phyloP scores from a whole-genome alignment of 1,140 invertebrate species.

The Dendroctonus valens region DNA sequence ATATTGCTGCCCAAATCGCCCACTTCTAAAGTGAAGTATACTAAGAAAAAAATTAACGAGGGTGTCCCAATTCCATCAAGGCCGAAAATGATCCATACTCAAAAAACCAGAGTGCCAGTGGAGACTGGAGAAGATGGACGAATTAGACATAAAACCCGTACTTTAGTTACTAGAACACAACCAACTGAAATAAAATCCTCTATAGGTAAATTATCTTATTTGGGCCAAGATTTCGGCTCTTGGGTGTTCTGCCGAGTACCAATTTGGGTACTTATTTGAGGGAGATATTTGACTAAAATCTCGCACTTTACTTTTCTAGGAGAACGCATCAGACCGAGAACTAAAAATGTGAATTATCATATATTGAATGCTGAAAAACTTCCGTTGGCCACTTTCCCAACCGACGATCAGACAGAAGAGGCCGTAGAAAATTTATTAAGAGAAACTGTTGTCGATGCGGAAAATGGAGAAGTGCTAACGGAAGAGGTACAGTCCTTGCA shows the following conservation, averaged over 20 bases:
- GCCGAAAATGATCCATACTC: conserved; percentile 73
- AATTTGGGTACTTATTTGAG: too few species aligned
- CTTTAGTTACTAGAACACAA: conserved; percentile 58
- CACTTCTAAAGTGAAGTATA: conserved; percentile 40
- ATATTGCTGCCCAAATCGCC: conserved; percentile 36
- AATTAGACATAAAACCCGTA: conserved; percentile 59
- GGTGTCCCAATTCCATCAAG: conserved; percentile 51
- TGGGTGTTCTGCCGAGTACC: too few species aligned
- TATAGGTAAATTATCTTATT: conserved; percentile 29
- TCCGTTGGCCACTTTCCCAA: conserved; percentile 48
- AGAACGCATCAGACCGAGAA: conserved; percentile 58
- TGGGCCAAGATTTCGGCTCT: too few species aligned
- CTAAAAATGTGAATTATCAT: conserved; percentile 65
- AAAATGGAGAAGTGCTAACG: conserved; percentile 37
- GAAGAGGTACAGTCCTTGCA: conserved; percentile 22
- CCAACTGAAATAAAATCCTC: conserved; percentile 52
- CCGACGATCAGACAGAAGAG: conserved; percentile 39
- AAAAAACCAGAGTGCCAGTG: conserved; percentile 60
- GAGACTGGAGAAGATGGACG: conserved; percentile 55
- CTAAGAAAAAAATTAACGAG: conserved; percentile 51
- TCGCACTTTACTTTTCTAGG: conserved; percentile 13
- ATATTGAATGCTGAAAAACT: conserved; percentile 50
- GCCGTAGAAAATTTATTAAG: conserved; percentile 45
- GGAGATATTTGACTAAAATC: background rate
- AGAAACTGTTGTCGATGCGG: conserved; percentile 24